Base-by-base conservation (phyloP, 2,797 vertebrate species). In the Mus minutoides region DNA sequence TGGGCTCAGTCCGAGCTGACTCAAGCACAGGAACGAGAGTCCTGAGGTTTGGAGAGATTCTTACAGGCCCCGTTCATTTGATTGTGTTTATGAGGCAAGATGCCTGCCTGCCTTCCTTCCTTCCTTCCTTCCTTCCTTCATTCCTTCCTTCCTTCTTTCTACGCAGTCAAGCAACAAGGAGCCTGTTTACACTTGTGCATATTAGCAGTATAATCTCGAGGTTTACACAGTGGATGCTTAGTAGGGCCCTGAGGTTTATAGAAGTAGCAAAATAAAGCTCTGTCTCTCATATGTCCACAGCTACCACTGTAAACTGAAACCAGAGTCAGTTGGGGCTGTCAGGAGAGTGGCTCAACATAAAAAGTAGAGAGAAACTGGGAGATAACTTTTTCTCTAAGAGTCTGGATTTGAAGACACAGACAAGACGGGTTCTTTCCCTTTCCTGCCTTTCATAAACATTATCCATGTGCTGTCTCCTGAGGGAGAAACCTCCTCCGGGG, bases 391-490 rank as follows among this genome's bases (percentile, higher is more conserved):
- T 37, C 43, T 67, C 31, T 21, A 24, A 43, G 56, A 54, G 13
- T 10, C 21, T 0, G 3, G 29, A 54, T 34, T 13, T 40, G 52
- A 31, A 79, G 52, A 16, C 0, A 29, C 14, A 31, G 40, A 10
- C 22, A 0, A 24, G 4, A n/a, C n/a, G n/a, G 2, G 12, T 29
- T 9, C 2, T 31, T 2, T 46, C 69, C 22, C 8, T 6, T 54
- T 7, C 1, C 31, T 34, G 0, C 49, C 52, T 24, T 40, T 10
- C 26, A 7, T 0, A 4, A 60, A 10, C 0, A 0, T 16, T 3
- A 4, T n/a, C n/a, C 8, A 0, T 0, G 0, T 4, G 8, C 17
- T n/a, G 16, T 54, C 40, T 17, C 73, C 7, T 6, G 14, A 29
- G 64, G 19, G 10, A 1, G 2, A 73, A 31, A 6, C 16, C 5